Conservation (phyloP, 2,113 vertebrate species). For the Apeltes quadracus region DNA sequence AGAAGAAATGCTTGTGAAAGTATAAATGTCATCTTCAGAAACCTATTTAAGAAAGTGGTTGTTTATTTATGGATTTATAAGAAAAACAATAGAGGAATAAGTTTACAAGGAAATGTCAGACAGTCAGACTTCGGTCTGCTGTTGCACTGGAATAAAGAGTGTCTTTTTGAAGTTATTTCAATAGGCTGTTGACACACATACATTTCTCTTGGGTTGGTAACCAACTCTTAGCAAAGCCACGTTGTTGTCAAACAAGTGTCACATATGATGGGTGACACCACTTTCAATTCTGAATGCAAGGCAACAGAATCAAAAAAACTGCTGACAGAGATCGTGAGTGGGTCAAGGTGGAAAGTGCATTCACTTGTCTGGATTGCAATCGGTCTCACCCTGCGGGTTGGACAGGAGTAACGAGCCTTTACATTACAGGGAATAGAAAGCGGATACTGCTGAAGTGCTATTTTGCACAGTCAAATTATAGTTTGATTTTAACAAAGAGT, state of each 20-base stretch:
- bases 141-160: slow-evolving; percentile 25
- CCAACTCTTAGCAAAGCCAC: slow-evolving; percentile 29
- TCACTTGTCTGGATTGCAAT: slow-evolving; percentile 32
- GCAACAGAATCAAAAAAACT: slow-evolving; percentile 63
- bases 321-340: slow-evolving; percentile 48
- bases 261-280: slow-evolving; percentile 39
- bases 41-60: slow-evolving; percentile 27
- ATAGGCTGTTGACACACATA: slow-evolving; percentile 40
- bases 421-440: slow-evolving; percentile 41
- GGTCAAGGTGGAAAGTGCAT: slow-evolving; percentile 56
- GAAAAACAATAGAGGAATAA: slow-evolving; percentile 52
- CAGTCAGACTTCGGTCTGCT: slow-evolving; percentile 18
- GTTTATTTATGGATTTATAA: slow-evolving; percentile 66
- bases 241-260: slow-evolving; percentile 31
- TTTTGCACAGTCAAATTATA: slow-evolving; percentile 51
- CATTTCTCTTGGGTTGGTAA: slow-evolving; percentile 43
- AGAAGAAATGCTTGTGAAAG: slow-evolving; percentile 27
- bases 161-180: slow-evolving; percentile 22
- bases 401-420: slow-evolving; percentile 58
- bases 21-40: slow-evolving; percentile 10
- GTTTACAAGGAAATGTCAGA: slow-evolving; percentile 41
- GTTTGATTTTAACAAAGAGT: slow-evolving; percentile 66
- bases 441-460: slow-evolving; percentile 46
- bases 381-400: slow-evolving; percentile 47
- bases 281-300: slow-evolving; percentile 45